A percentile compares a stretch with the other conserved stretches of the same genome.
Conservation (phyloP, 37 sponge, comb jelly and placozoan species). For the Eunapius fragilis region DNA sequence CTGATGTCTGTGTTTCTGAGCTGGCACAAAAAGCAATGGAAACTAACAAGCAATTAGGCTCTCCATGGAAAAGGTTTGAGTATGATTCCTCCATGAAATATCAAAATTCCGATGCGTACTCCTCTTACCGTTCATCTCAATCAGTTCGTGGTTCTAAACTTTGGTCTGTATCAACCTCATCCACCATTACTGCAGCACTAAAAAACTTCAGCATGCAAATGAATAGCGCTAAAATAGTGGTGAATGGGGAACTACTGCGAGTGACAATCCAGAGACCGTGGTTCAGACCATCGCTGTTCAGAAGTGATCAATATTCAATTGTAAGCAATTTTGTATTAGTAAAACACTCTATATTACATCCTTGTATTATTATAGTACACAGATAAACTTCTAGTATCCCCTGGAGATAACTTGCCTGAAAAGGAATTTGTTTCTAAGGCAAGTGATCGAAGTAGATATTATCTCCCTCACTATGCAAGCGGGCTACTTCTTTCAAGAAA, state of each 20-base stretch:
- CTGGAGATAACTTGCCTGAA: background rate
- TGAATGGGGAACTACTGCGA: slow-evolving; percentile 13
- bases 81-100: background rate
- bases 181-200: background rate
- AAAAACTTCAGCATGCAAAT: background rate
- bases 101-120: background rate
- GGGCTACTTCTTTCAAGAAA: slow-evolving; percentile 37
- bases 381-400: background rate
- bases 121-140: background rate
- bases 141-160: background rate
- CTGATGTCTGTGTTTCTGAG: background rate
- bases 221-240: background rate
- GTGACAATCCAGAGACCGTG: slow-evolving; percentile 33
- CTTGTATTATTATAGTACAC: no score
- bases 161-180: background rate
- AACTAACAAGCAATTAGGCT: background rate
- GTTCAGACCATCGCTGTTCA: slow-evolving; percentile 43
- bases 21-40: slow-evolving; percentile 9
- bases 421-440: background rate
- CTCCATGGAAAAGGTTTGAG: background rate
- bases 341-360: no score
- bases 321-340: background rate
- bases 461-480: slow-evolving; percentile 37
- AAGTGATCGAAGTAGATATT: background rate
- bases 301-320: slow-evolving; percentile 21